A percentile compares a stretch with the other conserved stretches of the same genome.
phyloP scores from a whole-genome alignment of 2,888 invertebrate species.

The Neoitamus cyanurus region DNA sequence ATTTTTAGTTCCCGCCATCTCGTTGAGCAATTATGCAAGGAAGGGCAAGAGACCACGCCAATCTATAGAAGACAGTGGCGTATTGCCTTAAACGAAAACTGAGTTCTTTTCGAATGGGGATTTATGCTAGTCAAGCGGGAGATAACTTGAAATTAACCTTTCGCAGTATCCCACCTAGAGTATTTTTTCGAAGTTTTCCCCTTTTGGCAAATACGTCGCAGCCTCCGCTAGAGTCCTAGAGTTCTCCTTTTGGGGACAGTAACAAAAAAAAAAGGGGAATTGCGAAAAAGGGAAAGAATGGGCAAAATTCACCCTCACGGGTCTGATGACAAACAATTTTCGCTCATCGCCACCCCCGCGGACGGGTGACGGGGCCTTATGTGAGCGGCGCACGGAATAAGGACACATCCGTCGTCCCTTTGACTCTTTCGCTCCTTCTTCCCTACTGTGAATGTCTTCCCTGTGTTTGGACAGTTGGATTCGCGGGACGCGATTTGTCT shows the following conservation, averaged over 20 bases:
- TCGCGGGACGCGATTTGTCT: conserved; percentile 52
- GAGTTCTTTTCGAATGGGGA: background rate
- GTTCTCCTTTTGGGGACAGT: background rate
- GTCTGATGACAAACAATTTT: conserved; percentile 41
- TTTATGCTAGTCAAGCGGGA: conserved; percentile 14
- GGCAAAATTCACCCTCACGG: conserved; percentile 35
- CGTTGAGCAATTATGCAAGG: too few relatives aligned
- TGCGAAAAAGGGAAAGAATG: background rate
- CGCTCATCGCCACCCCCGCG: conserved; percentile 7
- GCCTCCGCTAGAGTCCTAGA: conserved; percentile 22
- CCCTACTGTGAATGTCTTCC: background rate
- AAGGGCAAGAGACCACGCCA: too few relatives aligned
- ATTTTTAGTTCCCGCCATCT: too few relatives aligned
- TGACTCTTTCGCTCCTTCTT: conserved; percentile 23
- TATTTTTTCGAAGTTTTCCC: background rate
- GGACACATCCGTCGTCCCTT: conserved; percentile 27
- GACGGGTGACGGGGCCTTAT: background rate
- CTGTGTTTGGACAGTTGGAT: conserved; percentile 47
- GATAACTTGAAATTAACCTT: conserved; percentile 34
- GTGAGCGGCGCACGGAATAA: background rate
- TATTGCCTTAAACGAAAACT: background rate
- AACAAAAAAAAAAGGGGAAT: background rate
- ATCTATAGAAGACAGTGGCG: too few relatives aligned
- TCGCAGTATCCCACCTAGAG: background rate
- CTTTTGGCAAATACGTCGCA: background rate